A percentile compares a stretch with the other conserved stretches of the same genome.
phyloP scores from a whole-genome alignment of 1,140 invertebrate genomes.

The Pogonomyrmex californicus region DNA sequence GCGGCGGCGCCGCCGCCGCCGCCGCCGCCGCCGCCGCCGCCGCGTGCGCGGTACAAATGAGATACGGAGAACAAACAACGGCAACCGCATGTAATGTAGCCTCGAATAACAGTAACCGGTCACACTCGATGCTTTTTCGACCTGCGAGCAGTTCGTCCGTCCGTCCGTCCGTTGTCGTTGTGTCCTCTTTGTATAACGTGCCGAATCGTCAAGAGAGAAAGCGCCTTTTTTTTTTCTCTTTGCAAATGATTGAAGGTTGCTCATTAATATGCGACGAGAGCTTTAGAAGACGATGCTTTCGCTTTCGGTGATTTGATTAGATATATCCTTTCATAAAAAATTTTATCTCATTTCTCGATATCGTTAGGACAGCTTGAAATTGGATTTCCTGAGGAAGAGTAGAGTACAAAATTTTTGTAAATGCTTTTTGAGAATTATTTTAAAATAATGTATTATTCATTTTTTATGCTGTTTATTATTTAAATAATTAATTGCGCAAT shows the following conservation, averaged over 20 bases:
- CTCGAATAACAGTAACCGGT: conserved; percentile 86
- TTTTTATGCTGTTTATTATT: conserved; percentile 5
- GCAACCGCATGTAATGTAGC: conserved; percentile 82
- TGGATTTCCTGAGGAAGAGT: neutral
- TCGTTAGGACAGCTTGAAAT: neutral
- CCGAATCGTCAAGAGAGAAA: conserved; percentile 61
- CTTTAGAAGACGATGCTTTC: neutral
- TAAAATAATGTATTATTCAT: neutral
- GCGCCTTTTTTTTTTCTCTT: conserved; percentile 59
- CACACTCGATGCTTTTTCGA: conserved; percentile 85
- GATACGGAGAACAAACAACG: conserved; percentile 80
- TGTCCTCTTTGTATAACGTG: conserved; percentile 21
- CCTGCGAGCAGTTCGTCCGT: conserved; percentile 61
- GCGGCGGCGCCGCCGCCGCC: neutral
- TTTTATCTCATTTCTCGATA: neutral
- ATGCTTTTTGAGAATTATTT: neutral
- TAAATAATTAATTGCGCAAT: neutral
- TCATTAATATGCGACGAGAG: neutral
- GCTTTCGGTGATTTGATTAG: neutral
- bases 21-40: neutral
- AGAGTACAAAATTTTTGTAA: neutral
- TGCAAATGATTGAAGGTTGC: conserved; percentile 7
- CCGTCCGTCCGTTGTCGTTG: neutral
- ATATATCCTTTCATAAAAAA: neutral
- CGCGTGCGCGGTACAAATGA: conserved; percentile 55